Base-by-base conservation (phyloP, 1,140 invertebrate species). In the Dinoponera quadriceps region DNA sequence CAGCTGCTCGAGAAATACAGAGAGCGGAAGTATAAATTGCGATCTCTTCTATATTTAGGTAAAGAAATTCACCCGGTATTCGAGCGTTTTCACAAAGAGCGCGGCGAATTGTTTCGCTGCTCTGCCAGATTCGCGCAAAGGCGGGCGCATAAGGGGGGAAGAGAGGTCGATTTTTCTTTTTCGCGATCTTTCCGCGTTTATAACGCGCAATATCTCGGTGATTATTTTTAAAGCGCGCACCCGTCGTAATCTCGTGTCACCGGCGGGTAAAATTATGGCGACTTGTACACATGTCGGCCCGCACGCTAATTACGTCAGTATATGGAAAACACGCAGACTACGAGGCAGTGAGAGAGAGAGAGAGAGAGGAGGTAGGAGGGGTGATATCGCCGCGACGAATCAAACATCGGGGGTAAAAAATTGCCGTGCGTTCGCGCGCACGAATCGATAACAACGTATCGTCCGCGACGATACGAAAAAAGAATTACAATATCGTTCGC, bases 371-470 rank as follows among this genome's bases (percentile, higher is more conserved):
- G 9, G 7, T 9, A 9, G 38, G 38, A 44, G 5, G 25, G n/a
- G 14, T 20, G 73, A 65, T 75, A 75, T 75, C 59, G 25, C 20
- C 22, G 16, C 22, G 38, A 29, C n/a, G 48, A 33, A 65, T 75
- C 73, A 75, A 75, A 65, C 14, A 25, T n/a, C 18, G 5, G 18
- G 14, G 20, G 1, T 57, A 65, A 51, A 75, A 75, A 75, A 75
- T 63, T 51, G 3, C n/a, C n/a, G 1, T n/a, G n/a, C 9, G 33
- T 72, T 9, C 55, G 13, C 4, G 29, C 29, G 29, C 16, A 38
- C 57, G 20, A 25, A 75, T 75, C 73, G 20, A 75, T 65, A 75
- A 29, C 18, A 13, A 63, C 18, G n/a, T 75, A 63, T 65, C 38
- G 59, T 18, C 20, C 59, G 25, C 2, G 38, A 44, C 38, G 16